Evolutionary conservation across 2,113 vertebrate genomes (phyloP), one percentile per base, ranked within the genome.

Genomic region (Grammomys surdaster): DNA sequence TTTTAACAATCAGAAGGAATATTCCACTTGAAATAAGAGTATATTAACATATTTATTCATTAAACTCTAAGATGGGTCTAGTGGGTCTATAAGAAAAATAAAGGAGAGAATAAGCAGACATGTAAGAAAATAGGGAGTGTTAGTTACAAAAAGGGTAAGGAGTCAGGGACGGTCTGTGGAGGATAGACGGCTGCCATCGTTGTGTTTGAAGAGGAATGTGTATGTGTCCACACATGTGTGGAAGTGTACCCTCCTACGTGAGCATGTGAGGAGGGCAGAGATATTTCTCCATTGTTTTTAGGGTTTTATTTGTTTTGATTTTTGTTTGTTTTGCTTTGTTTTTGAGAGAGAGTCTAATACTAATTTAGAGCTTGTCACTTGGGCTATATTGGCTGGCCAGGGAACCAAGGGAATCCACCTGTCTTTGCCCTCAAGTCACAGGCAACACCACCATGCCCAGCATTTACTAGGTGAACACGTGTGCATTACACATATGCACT

Each of bases 21-120:
- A 84, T 82, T 56, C 33, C 43, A 73, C 56, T 92, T 96, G 86
- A 95, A 86, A 94, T 85, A 67, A 95, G 60, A 75, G 33, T 87
- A 77, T 26, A 69, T 80, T 90, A 70, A 69, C 28, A 43, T 14
- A 69, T 84, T 60, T 1, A 76, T 46, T 58, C 85, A 90, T 69
- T 88, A 24, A 72, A 58, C 24, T 76, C 40, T 84, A 51, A 24
- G 31, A 56, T 10, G 84, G 14, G 73, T 31, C 92, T 65, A 70
- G 48, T 46, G 51, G 1, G 5, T 43, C 51, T 43, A 78, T 43
- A 58, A 76, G 67, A 14, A 95, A 75, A 60, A 43, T 22, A 56
- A 20, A 56, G 19, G 3, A 11, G 16, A 58, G 11, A 81, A 19
- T 58, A 81, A n/a, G 33, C 3, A 51, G 78, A 22, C 36, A 88